Evolutionary conservation across 2,113 vertebrate genomes (phyloP).

Genomic region (Hypomesus transpacificus): DNA sequence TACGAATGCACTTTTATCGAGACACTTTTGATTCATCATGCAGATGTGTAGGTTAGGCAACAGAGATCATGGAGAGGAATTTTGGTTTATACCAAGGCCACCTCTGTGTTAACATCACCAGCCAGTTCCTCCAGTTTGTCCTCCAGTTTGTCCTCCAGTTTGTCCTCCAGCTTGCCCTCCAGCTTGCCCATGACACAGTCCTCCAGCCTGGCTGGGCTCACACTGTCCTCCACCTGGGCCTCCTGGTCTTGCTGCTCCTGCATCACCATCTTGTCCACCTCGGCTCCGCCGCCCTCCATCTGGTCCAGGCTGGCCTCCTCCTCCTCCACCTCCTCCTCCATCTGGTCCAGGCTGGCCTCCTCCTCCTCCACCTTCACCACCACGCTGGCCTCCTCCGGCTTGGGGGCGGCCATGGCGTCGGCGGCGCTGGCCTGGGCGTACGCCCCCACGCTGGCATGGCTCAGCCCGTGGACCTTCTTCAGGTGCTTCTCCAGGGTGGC

Average conservation of each 20-base stretch:
- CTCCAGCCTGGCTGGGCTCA: constrained; percentile 13
- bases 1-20: too few relatives aligned
- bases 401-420: constrained; percentile 40
- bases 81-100: constrained; percentile 47
- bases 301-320: constrained; percentile 45
- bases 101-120: constrained; percentile 29
- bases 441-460: constrained; percentile 63
- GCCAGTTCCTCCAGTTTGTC: constrained; percentile 15
- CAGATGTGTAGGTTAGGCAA: neutral
- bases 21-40: neutral
- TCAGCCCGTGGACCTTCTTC: constrained; percentile 75
- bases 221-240: constrained; percentile 9
- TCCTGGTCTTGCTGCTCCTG: constrained; percentile 31
- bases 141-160: constrained; percentile 11
- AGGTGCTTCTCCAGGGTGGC: constrained; percentile 86
- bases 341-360: constrained; percentile 47
- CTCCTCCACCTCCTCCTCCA: constrained; percentile 53
- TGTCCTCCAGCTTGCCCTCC: constrained; percentile 30
- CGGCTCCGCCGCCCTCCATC: constrained; percentile 36
- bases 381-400: constrained; percentile 49
- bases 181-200: constrained; percentile 1
- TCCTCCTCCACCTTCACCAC: constrained; percentile 66
- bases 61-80: constrained; percentile 15
- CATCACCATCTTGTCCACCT: constrained; percentile 22
- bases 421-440: constrained; percentile 56